Percentiles rank a stretch among this genome's conserved stretches.
phyloP scores from a whole-genome alignment of 2,888 invertebrate species.

The Chaetogeoica ovagalla region DNA sequence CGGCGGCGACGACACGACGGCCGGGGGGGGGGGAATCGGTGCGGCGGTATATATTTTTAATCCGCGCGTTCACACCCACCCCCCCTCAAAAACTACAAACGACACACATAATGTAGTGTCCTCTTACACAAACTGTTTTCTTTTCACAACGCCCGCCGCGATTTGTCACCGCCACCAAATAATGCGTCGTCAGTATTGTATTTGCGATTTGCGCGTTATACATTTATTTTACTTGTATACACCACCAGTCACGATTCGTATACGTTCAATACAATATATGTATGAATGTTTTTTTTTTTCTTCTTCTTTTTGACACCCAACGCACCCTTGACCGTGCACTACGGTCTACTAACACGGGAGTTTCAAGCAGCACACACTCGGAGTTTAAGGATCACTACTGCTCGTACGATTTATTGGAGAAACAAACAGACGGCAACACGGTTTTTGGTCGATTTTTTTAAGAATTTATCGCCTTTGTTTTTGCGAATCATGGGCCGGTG shows the following conservation, averaged over 20 bases:
- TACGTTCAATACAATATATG: too few relatives aligned
- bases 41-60: conserved; percentile 1
- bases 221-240: too few relatives aligned
- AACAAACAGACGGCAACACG: too few relatives aligned
- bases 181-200: neutral
- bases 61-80: conserved; percentile 38
- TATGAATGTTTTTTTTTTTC: too few relatives aligned
- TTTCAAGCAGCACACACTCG: too few relatives aligned
- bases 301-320: neutral
- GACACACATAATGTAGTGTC: conserved; percentile 24
- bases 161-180: conserved; percentile 40
- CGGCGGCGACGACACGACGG: neutral
- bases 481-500: too few relatives aligned
- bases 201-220: too few relatives aligned
- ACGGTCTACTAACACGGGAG: neutral
- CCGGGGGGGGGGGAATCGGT: too few relatives aligned
- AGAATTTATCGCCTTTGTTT: too few relatives aligned
- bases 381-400: neutral
- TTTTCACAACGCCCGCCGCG: conserved; percentile 33
- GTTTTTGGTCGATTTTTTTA: too few relatives aligned
- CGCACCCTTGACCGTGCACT: neutral
- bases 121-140: conserved; percentile 53
- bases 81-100: neutral
- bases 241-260: neutral
- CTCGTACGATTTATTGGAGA: too few relatives aligned